Evolutionary conservation across 2,888 invertebrate genomes (phyloP), one percentile per base, ranked within the genome.

Genomic region (Trissoscelio sp.): DNA sequence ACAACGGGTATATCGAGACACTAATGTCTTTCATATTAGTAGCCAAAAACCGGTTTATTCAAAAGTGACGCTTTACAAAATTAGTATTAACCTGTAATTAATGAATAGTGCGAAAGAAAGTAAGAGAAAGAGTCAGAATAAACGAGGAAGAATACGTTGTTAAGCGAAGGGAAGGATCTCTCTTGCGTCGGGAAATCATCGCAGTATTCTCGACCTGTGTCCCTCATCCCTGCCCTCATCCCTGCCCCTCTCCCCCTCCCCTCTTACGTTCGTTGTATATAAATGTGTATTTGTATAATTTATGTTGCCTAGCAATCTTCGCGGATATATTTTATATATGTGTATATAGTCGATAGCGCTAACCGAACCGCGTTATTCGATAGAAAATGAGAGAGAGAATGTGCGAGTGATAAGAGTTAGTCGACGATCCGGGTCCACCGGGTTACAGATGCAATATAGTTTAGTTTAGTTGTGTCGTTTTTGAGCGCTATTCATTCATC

Each of bases 1-100:
- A 83, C 81, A 73, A 79, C 72, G 73, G 82, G 83, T 79, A 77
- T 82, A 83, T 83, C 73, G 80, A 58, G 78, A 86, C 82, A 84
- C 82, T 83, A 79, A 82, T 81, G 83, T 86, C 83, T 87, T 87
- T 88, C 84, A 85, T 79, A 81, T 82, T 85, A 85, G 75, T 84
- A 82, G 85, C 79, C 79, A 83, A 83, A 77, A 85, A 60, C 73
- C 31, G 79, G 69, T 83, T 84, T 80, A 79, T 83, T 85, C 82
- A 84, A 79, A 84, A 70, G 66, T 83, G 84, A 84, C 78, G 83
- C 83, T 85, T 85, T 82, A 84, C 81, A 73, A 83, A 84, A 83
- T 84, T 84, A 82, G 79, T 72, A 53, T 83, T 77, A 77, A 72
- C 46, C 16, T 83, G 82, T 84, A 81, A 80, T 83, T 85, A 69